Conservation (phyloP, 2,113 vertebrate species). For the Sturnira hondurensis region DNA sequence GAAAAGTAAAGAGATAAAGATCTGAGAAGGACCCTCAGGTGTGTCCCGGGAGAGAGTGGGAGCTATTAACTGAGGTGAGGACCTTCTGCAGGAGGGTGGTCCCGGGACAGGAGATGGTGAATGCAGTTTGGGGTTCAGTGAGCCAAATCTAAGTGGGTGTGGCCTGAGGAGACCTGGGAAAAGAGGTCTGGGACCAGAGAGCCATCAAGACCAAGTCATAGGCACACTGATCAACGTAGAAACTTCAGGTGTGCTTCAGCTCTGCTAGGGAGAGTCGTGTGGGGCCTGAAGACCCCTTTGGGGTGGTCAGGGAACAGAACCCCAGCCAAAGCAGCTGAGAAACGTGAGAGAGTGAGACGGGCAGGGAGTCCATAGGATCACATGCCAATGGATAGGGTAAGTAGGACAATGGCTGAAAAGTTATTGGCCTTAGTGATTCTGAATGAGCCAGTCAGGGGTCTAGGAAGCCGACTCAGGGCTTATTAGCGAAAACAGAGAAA, state of each 20-base stretch:
- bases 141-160: background rate
- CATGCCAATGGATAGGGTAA: background rate
- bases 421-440: background rate
- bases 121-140: background rate
- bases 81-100: background rate
- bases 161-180: background rate
- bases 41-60: background rate
- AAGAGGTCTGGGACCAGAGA: background rate
- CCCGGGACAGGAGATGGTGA: background rate
- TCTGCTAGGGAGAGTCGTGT: background rate
- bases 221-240: background rate
- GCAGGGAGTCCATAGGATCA: background rate
- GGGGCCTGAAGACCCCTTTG: background rate
- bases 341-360: background rate
- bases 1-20: background rate
- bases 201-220: background rate
- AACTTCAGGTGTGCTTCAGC: background rate
- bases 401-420: background rate
- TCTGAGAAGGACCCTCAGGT: background rate
- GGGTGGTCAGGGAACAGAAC: background rate
- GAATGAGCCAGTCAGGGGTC: background rate
- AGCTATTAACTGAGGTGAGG: background rate
- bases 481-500: background rate
- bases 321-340: background rate
- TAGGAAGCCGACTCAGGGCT: background rate